A percentile compares a stretch with the other conserved stretches of the same genome.
Evolutionary conservation across 2,797 vertebrate species (phyloP).

Genomic region (Picus viridis): DNA sequence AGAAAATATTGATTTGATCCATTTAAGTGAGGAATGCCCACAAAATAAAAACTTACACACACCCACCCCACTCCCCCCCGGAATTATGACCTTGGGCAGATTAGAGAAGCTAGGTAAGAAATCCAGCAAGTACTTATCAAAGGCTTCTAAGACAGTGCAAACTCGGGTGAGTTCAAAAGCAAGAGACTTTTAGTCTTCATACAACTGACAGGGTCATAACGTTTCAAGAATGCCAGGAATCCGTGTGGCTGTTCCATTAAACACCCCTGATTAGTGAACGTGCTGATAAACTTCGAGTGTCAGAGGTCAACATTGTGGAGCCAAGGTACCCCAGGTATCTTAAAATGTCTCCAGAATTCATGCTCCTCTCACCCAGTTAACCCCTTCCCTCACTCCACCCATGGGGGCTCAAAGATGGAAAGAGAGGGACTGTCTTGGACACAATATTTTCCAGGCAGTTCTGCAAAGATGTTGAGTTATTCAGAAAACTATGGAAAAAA

Average conservation of each 20-base stretch:
- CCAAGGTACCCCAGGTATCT: constrained; percentile 75
- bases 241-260: constrained; percentile 75
- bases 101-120: constrained; percentile 66
- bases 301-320: constrained; percentile 69
- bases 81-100: constrained; percentile 38
- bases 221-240: constrained; percentile 75
- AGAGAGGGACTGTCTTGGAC: not conserved
- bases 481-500: constrained; percentile 20
- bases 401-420: not conserved
- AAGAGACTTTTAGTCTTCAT: constrained; percentile 70
- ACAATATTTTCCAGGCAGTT: not conserved
- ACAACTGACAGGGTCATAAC: constrained; percentile 73
- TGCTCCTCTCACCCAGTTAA: not conserved
- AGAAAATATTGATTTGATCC: constrained; percentile 12
- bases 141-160: constrained; percentile 59
- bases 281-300: constrained; percentile 72
- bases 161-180: constrained; percentile 71
- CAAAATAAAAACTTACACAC: not conserved
- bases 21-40: constrained; percentile 42
- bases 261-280: constrained; percentile 76
- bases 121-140: constrained; percentile 70
- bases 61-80: not conserved
- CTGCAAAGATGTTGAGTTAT: not conserved
- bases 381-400: constrained; percentile 40
- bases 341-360: constrained; percentile 58